These are phyloP conservation scores for Thryonomys swinderianus DNA, from an alignment of 2,113 vertebrate genomes.

Conservation along the genomic window DNA sequence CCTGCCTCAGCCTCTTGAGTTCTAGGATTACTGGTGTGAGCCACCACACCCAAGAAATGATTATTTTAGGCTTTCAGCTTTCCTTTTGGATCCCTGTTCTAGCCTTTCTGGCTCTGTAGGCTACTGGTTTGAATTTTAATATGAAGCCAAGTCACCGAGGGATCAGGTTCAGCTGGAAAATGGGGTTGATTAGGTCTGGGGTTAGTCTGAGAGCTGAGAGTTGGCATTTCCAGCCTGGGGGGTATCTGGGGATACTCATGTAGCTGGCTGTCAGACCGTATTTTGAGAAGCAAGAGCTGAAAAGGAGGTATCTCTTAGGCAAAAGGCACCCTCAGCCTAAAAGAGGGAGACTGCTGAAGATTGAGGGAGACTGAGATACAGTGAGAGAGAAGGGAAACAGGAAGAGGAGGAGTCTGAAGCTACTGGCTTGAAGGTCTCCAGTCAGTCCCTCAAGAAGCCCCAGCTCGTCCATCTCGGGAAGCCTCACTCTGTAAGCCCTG, in stretches of 20 bases:
- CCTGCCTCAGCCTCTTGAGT: background rate
- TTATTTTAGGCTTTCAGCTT: background rate
- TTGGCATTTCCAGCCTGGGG: background rate
- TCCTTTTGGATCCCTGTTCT: background rate
- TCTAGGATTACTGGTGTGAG: background rate
- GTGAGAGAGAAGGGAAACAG: background rate
- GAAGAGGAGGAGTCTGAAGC: background rate
- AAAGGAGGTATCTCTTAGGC: background rate
- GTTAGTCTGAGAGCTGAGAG: background rate
- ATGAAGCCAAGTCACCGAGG: background rate
- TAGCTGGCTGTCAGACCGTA: background rate
- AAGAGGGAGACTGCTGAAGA: background rate
- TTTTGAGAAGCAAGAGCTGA: background rate
- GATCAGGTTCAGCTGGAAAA: background rate
- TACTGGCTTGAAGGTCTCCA: background rate
- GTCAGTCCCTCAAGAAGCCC: background rate
- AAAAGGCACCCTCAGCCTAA: background rate
- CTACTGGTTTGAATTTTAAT: slow-evolving; percentile 8
- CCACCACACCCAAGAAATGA: background rate
- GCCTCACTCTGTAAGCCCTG: background rate
- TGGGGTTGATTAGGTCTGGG: background rate
- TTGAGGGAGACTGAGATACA: background rate
- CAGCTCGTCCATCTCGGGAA: background rate
- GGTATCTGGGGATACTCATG: background rate
- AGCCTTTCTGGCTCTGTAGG: background rate